Base-by-base conservation (phyloP, 2,888 invertebrate genomes). In the Lepidocyrtinus sp. region DNA sequence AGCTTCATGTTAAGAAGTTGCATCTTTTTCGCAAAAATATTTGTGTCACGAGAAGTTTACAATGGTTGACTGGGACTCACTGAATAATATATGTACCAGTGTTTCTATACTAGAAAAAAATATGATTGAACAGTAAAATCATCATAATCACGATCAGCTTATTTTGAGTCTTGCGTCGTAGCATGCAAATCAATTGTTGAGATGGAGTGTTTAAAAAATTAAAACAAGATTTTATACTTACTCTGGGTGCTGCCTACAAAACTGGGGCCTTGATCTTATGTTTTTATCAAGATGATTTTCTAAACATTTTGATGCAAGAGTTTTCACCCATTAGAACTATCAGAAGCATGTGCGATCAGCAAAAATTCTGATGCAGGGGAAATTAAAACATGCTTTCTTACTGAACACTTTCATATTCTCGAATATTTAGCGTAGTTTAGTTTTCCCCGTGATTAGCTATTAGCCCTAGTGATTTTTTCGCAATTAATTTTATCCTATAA, bases 151-250 rank as follows among this genome's bases (percentile, higher is more conserved):
- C 55, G 55, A 55, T 55, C 55, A 55, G 17, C 55, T 55, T 55
- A 55, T 55, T 59, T 70, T 75, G 22, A 24, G 62, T 61, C 25
- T 68, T 75, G 46, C 67, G 65, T 67, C 26, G 65, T 63, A 61
- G 77, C 64, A 77, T 77, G 72, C 46, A 71, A 77, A 77, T 77
- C 67, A 77, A 77, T 55, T 17, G 55, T n/a, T 9, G n/a, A 55
- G 55, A 55, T 55, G 17, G 17, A 7, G 55, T 55, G 55, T 15
- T 55, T 55, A n/a, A 55, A 55, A 55, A 55, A 55, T 64, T 64
- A 50, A 76, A 76, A 76, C 76, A 70, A 70, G 70, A 70, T 62
- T 55, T 55, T 3, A 55, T 3, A 55, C n/a, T 55, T 55, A 55
- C 55, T 55, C 5, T 55, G 3, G 7, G 55, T 55, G 55, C 7